These are phyloP conservation scores for Phycodurus eques DNA, from an alignment of 2,113 vertebrate genomes.

Conservation along the genomic window DNA sequence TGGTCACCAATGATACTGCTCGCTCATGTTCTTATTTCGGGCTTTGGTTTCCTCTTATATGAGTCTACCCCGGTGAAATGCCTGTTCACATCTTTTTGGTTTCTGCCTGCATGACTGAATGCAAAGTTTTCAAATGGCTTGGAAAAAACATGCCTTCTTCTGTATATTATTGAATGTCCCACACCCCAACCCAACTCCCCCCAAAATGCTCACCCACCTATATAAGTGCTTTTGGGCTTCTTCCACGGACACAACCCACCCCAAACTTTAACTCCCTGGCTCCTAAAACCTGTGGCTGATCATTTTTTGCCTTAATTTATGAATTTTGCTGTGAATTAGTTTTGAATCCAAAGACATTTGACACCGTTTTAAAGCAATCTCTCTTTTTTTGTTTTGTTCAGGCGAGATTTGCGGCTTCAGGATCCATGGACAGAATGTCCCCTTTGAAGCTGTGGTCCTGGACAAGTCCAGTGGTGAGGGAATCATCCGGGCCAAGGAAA, in stretches of 20 bases:
- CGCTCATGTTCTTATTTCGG: constrained; percentile 65
- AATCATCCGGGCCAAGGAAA: constrained; percentile 87
- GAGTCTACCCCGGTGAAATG: constrained; percentile 96
- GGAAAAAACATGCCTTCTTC: constrained; percentile 82
- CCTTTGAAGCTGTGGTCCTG: constrained; percentile 95
- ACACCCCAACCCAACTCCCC: constrained; percentile 67
- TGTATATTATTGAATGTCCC: constrained; percentile 77
- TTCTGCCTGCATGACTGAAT: constrained; percentile 98
- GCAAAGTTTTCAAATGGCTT: constrained; percentile 93
- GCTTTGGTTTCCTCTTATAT: constrained; percentile 57
- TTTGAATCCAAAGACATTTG: not conserved
- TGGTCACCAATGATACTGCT: constrained; percentile 34
- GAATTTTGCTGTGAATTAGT: constrained; percentile 43
- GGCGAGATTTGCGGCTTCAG: constrained; percentile 99
- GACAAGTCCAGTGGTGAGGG: constrained; percentile 96
- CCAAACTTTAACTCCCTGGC: constrained; percentile 81
- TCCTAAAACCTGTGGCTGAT: constrained; percentile 78
- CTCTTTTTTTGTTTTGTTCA: constrained; percentile 60
- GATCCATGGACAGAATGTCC: constrained; percentile 93
- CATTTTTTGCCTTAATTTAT: constrained; percentile 64
- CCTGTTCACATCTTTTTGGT: constrained; percentile 86
- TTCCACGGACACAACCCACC: constrained; percentile 79
- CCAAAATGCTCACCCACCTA: constrained; percentile 75
- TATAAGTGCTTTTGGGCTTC: constrained; percentile 83
- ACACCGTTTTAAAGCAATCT: constrained; percentile 15